These are phyloP conservation scores for Lithodes maja DNA, from an alignment of 2,888 invertebrate genomes.

Conservation along the genomic window DNA sequence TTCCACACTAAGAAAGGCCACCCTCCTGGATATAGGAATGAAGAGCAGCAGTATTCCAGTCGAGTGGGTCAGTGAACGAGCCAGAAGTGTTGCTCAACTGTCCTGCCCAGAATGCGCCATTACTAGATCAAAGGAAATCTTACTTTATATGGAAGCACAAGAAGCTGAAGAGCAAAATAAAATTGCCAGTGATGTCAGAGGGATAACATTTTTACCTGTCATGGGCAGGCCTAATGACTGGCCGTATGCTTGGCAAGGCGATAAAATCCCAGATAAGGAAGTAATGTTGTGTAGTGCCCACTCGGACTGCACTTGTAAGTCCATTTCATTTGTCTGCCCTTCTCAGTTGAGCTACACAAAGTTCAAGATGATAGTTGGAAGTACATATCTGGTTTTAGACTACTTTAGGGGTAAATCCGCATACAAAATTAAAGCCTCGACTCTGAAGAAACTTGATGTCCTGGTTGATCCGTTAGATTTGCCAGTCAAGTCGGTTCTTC, in stretches of 20 bases:
- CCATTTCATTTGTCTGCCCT: slow-evolving; percentile 9
- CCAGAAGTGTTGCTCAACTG: slow-evolving; percentile 10
- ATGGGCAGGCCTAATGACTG: slow-evolving; percentile 36
- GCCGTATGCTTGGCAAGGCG: slow-evolving; percentile 23
- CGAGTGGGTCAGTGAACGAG: slow-evolving; percentile 35
- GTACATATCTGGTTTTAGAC: slow-evolving; percentile 1
- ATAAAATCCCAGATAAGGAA: not conserved
- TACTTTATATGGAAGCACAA: slow-evolving; percentile 12
- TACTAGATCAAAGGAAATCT: slow-evolving; percentile 9
- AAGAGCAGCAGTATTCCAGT: not conserved
- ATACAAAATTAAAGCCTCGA: not conserved
- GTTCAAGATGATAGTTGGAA: slow-evolving; percentile 11
- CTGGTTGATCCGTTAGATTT: slow-evolving; percentile 21
- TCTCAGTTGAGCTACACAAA: not conserved
- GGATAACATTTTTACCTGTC: slow-evolving; percentile 41
- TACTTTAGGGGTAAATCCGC: not conserved
- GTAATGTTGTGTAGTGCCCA: not conserved
- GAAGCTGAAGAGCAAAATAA: not conserved
- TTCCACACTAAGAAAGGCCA: not conserved
- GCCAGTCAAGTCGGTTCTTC: not conserved
- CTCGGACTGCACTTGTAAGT: not conserved
- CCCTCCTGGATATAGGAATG: slow-evolving; percentile 28
- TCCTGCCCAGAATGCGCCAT: slow-evolving; percentile 25
- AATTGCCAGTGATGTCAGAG: slow-evolving; percentile 1
- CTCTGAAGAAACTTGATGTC: slow-evolving; percentile 27